A percentile compares a stretch with the other conserved stretches of the same genome.
phyloP scores from a whole-genome alignment of 2,888 invertebrate genomes.

The Phengaris alcon region DNA sequence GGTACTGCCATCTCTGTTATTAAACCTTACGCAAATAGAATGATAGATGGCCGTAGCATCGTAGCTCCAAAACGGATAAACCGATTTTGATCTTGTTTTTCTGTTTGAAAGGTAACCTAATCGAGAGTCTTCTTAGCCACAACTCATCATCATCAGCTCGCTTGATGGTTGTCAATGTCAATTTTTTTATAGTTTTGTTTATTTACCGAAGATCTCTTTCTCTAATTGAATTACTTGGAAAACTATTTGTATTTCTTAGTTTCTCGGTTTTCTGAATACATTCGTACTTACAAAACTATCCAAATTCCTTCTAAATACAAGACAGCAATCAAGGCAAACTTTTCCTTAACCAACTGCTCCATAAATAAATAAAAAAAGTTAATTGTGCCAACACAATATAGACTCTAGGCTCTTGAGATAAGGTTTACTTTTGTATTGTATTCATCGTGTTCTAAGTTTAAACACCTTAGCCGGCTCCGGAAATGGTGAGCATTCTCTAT shows the following conservation, averaged over 20 bases:
- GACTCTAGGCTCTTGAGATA: neutral
- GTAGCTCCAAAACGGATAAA: no score
- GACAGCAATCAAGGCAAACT: neutral
- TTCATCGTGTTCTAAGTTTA: slow-evolving; percentile 50
- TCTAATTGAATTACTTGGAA: neutral
- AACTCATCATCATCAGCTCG: no score
- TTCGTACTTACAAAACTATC: neutral
- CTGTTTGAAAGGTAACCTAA: no score
- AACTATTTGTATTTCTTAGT: neutral
- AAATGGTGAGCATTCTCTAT: slow-evolving; percentile 55
- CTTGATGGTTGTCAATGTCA: no score
- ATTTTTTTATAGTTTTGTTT: no score
- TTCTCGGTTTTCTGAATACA: neutral
- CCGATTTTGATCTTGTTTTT: no score
- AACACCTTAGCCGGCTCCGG: slow-evolving; percentile 46
- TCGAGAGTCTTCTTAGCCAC: no score
- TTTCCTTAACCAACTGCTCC: neutral
- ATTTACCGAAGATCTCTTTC: no score
- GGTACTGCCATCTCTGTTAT: neutral
- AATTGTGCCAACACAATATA: neutral
- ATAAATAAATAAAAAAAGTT: neutral
- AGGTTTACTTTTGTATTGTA: neutral
- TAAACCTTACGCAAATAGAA: no score
- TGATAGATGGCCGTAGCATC: no score
- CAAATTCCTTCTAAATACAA: neutral